Evolutionary conservation across 1,140 invertebrate species (phyloP).

Genomic region (Mylabris phalerata): DNA sequence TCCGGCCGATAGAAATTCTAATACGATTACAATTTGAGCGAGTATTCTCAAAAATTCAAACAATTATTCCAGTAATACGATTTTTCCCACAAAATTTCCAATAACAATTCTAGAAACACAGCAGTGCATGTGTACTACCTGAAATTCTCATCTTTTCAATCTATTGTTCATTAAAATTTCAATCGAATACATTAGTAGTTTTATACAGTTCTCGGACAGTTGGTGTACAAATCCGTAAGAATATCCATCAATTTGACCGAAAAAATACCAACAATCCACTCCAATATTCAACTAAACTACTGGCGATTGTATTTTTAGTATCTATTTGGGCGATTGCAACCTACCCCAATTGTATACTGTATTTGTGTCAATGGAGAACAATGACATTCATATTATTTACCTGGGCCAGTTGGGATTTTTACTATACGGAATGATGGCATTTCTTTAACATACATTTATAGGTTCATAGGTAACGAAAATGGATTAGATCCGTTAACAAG

Average conservation of each 20-base stretch:
- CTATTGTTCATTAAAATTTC: too few relatives aligned
- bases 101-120: too few relatives aligned
- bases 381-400: conserved; percentile 30
- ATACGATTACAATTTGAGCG: too few relatives aligned
- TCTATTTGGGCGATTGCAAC: conserved; percentile 23
- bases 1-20: too few relatives aligned
- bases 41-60: too few relatives aligned
- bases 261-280: conserved; percentile 25
- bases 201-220: conserved; percentile 24
- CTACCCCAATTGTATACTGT: conserved; percentile 25
- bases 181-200: conserved; percentile 28
- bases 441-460: neutral
- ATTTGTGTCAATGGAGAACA: conserved; percentile 22
- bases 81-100: too few relatives aligned
- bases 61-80: too few relatives aligned
- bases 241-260: conserved; percentile 36
- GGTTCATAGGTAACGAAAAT: conserved; percentile 20
- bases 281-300: neutral
- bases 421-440: conserved; percentile 1
- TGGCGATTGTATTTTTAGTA: conserved; percentile 1
- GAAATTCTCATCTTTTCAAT: too few relatives aligned
- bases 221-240: conserved; percentile 12
- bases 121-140: too few relatives aligned
- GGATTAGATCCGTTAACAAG: conserved; percentile 19
- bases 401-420: conserved; percentile 18